Evolutionary conservation across 92 coral and sea anemone genomes (phyloP).

Genomic region (Zoanthus gigantus): DNA sequence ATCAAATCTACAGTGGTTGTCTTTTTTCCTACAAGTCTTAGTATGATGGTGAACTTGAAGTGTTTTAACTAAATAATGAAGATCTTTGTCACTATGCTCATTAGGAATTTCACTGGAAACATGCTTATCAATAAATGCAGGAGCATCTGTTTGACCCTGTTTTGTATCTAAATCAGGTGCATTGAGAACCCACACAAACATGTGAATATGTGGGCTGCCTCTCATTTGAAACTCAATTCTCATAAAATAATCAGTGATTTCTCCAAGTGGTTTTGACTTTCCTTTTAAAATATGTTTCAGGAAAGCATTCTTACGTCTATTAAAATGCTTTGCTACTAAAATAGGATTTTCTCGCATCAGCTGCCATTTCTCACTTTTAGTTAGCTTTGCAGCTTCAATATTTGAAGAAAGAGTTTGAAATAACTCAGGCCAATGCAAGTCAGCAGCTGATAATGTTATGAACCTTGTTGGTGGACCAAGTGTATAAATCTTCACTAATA

Average conservation of each 20-base stretch:
- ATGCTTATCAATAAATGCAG: conserved; percentile 58
- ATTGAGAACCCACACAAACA: conserved; percentile 62
- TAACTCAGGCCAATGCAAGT: conserved; percentile 58
- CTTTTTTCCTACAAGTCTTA: no score
- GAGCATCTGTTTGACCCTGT: conserved; percentile 37
- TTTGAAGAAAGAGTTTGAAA: conserved; percentile 26
- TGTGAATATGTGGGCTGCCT: conserved; percentile 69
- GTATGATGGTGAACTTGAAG: not conserved
- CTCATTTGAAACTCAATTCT: conserved; percentile 51
- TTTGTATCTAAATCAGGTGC: conserved; percentile 55
- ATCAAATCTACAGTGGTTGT: conserved; percentile 58
- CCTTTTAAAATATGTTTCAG: conserved; percentile 54
- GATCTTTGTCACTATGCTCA: conserved; percentile 35
- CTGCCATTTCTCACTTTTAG: conserved; percentile 34
- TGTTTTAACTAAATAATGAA: no score
- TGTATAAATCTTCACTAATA: conserved; percentile 25
- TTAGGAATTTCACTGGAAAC: conserved; percentile 46
- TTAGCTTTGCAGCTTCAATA: conserved; percentile 18
- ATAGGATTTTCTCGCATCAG: conserved; percentile 55
- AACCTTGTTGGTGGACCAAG: conserved; percentile 63
- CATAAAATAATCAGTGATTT: no score
- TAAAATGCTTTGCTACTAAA: conserved; percentile 55
- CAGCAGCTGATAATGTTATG: conserved; percentile 67
- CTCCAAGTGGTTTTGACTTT: conserved; percentile 49
- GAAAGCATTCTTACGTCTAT: conserved; percentile 55